Evolutionary conservation across 1,140 invertebrate species (phyloP), one percentile per base, ranked within the genome.

Genomic region (Heterodera carotae): DNA sequence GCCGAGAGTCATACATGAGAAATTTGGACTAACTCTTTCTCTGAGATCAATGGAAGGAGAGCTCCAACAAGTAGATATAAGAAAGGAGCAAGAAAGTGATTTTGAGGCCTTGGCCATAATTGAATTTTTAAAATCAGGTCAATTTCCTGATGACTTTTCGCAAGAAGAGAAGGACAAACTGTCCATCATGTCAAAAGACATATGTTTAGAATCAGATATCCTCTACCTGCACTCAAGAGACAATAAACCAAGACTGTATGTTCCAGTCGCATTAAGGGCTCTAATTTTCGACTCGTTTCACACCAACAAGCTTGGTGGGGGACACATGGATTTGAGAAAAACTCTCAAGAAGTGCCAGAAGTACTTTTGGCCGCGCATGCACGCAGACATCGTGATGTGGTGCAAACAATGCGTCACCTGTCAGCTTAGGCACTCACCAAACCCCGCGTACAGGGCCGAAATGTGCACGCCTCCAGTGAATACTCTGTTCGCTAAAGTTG

Each of bases 311-410:
- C 15, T 76, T 3, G 68, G 76, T 0, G 76, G 76, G 0, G 76
- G 76, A 1, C 76, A 76, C 1, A 59, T 76, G 36, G 60, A 76
- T 29, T 34, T 53, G n/a, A 12, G 36, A 0, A 80, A 79, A 71
- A 74, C 68, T 8, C 33, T 78, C 0, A 69, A 64, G 2, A 80
- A 78, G 36, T 33, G 29, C 15, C 36, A 39, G 6, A 71, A 64
- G 27, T 80, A 80, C n/a, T 78, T 53, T 29, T 80, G 78, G 78
- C 69, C 76, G 39, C 31, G n/a, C 22, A 78, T 80, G 77, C 31
- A 34, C 0, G n/a, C 33, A 2, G 68, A 79, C 76, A 36, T 80
- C 0, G 4, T 62, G 0, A 25, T 5, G 18, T 78, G 76, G 68
- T 10, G 7, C 0, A 59, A 73, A 29, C 12, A 72, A 64, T 80